Evolutionary conservation across 2,797 vertebrate genomes (phyloP).

Genomic region (Myotis findleyi): DNA sequence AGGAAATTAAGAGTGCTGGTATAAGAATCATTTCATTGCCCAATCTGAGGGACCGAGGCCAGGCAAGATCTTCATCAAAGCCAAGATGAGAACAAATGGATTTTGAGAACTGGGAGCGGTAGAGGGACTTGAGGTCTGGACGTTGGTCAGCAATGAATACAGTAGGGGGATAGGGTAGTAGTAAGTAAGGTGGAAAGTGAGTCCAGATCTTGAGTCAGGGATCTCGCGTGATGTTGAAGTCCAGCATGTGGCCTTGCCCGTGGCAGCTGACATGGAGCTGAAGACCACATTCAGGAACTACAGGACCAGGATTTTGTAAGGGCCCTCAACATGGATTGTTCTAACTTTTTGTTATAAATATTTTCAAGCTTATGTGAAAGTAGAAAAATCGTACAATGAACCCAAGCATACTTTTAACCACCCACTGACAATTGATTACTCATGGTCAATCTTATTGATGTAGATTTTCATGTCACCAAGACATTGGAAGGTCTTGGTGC

Average conservation of each 20-base stretch:
- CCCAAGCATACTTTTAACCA: background rate
- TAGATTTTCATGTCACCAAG: conserved; percentile 7
- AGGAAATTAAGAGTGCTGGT: background rate
- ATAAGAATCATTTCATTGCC: background rate
- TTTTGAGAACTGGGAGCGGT: background rate
- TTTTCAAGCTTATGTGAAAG: background rate
- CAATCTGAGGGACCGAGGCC: background rate
- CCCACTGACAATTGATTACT: background rate
- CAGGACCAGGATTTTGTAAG: background rate
- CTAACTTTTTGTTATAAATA: background rate
- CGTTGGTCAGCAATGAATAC: background rate
- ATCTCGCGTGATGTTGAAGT: background rate
- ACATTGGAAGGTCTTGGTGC: background rate
- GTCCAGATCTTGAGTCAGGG: background rate
- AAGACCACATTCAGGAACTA: background rate
- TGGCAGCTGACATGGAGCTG: background rate
- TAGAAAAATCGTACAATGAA: conserved; percentile 15
- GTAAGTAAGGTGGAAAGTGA: background rate
- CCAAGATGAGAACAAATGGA: conserved; percentile 38
- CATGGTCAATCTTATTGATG: background rate
- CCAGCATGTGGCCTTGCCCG: background rate
- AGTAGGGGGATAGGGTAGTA: too few relatives aligned
- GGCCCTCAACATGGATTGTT: background rate
- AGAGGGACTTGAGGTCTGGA: background rate
- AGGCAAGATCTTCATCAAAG: background rate